Conservation (phyloP, 1,140 invertebrate genomes). For the Mycetomoellerius zeteki region DNA sequence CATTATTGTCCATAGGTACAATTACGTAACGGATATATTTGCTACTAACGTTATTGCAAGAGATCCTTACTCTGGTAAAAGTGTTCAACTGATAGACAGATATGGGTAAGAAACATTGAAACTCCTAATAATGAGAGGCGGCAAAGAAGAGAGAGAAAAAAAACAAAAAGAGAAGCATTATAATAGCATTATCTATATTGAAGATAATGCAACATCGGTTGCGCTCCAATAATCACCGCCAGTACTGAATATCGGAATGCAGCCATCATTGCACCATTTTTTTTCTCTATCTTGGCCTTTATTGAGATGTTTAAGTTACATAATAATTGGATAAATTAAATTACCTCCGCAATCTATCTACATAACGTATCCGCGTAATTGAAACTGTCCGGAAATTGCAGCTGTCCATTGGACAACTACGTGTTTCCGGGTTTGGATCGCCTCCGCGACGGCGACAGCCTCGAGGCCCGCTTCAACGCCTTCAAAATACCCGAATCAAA, state of each 20-base stretch:
- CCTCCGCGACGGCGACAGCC: constrained; percentile 93
- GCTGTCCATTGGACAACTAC: constrained; percentile 96
- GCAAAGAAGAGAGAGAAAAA: not conserved
- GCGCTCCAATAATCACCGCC: too few relatives aligned
- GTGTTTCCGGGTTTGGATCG: constrained; percentile 96
- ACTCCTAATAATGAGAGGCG: not conserved
- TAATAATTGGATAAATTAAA: constrained; percentile 21
- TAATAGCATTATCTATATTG: not conserved
- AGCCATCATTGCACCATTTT: not conserved
- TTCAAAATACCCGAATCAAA: constrained; percentile 98
- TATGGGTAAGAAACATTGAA: constrained; percentile 89
- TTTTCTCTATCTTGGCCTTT: not conserved
- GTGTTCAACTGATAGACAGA: constrained; percentile 95
- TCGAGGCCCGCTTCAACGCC: constrained; percentile 96
- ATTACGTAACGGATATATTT: constrained; percentile 96
- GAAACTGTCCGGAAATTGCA: constrained; percentile 81
- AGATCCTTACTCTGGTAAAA: constrained; percentile 96
- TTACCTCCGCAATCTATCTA: not conserved
- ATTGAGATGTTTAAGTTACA: not conserved
- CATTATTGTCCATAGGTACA: constrained; percentile 87
- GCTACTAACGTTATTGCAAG: constrained; percentile 97
- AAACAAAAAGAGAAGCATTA: too few relatives aligned
- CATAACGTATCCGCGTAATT: not conserved
- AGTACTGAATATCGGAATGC: too few relatives aligned
- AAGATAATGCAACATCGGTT: not conserved